phyloP scores from a whole-genome alignment of 2,797 vertebrate genomes.

The Neosilurus hyrtlii region DNA sequence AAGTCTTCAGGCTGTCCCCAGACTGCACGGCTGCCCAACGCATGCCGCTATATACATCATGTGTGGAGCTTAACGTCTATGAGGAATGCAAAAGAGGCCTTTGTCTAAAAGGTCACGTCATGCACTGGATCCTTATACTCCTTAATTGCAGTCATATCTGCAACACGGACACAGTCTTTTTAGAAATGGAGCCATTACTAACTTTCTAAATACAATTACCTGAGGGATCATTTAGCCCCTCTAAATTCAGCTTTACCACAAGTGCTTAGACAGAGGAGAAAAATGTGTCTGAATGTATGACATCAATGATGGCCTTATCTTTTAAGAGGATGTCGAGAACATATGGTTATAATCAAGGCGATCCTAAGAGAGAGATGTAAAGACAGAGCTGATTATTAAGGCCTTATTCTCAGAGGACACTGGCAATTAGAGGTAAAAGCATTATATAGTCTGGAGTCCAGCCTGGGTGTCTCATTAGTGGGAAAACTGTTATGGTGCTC shows the following conservation, averaged over 20 bases:
- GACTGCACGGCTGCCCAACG: constrained; percentile 42
- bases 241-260: neutral
- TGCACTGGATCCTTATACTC: constrained; percentile 10
- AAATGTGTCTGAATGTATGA: constrained; percentile 27
- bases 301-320: constrained; percentile 40
- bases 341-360: constrained; percentile 52
- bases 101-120: constrained; percentile 38
- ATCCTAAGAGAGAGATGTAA: constrained; percentile 42
- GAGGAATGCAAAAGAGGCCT: constrained; percentile 40
- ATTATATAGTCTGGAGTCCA: constrained; percentile 21
- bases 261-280: neutral
- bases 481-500: constrained; percentile 5
- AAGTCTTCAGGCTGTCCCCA: constrained; percentile 43
- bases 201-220: constrained; percentile 20
- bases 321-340: constrained; percentile 36
- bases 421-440: constrained; percentile 33
- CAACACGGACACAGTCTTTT: constrained; percentile 12
- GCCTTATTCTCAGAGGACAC: constrained; percentile 40
- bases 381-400: constrained; percentile 43
- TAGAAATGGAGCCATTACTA: constrained; percentile 22
- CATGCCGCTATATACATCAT: constrained; percentile 51
- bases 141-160: constrained; percentile 17
- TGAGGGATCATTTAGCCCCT: constrained; percentile 10
- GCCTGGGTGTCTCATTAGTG: constrained; percentile 1
- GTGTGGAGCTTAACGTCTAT: constrained; percentile 38